Base-by-base conservation (phyloP, 1,140 invertebrate species). In the Ceratina calcarata region DNA sequence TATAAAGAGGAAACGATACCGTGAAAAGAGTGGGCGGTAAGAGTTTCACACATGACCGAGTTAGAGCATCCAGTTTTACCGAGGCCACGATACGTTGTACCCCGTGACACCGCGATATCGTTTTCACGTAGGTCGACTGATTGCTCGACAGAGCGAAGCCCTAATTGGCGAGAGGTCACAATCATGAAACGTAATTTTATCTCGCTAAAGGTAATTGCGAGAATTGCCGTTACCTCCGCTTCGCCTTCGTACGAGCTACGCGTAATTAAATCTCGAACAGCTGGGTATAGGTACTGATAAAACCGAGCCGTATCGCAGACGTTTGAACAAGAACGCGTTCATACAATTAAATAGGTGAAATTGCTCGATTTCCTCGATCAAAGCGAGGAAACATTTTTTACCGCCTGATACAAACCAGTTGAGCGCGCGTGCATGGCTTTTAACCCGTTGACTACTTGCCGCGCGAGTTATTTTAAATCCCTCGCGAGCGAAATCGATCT, bases 91-190 rank as follows among this genome's bases (percentile, higher is more conserved):
- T 86, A 51, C 75, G 37, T 45, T 45, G n/a, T 57, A 18, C 15
- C 81, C 84, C 16, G 81, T 86, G 88, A 88, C 84, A 86, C 69
- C 84, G 71, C n/a, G 75, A 77, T 75, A 89, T 89, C 84, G 73
- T 88, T 88, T 89, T 85, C 82, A 84, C 86, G 86, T 87, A 74
- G 80, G 81, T 71, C 66, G 82, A 60, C 16, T 75, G 55, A 82
- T 81, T 78, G 82, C 81, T 70, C 81, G 75, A 57, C 65, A 49
- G 71, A 70, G 37, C 37, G 75, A 65, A 62, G 62, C 70, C 82
- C 77, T 90, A 90, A 91, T 90, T 91, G 84, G 70, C 69, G 83
- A 86, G 86, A 90, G 90, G 90, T 88, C 89, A 89, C 88, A 90
- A 89, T 89, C 88, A 90, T 90, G 80, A 89, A 78, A 82, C 74